A percentile compares a stretch with the other conserved stretches of the same genome.
Conservation (phyloP, 2,888 invertebrate species). For the Pristionchus maxplancki region DNA sequence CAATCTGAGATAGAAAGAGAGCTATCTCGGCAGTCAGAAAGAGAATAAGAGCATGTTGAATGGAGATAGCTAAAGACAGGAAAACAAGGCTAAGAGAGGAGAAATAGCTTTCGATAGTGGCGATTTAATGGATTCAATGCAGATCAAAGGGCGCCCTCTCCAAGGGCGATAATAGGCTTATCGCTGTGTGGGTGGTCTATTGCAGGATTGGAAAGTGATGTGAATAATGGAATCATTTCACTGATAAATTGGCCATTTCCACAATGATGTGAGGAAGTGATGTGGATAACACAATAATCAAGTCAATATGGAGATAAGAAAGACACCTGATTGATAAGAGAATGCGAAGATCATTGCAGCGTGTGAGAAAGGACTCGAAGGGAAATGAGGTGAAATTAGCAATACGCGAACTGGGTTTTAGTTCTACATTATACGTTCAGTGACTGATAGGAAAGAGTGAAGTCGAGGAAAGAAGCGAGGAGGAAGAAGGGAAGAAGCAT, state of each 20-base stretch:
- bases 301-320: not conserved
- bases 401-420: too few species aligned
- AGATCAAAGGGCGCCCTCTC: not conserved
- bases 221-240: not conserved
- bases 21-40: not conserved
- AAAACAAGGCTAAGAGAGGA: not conserved
- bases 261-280: not conserved
- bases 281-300: not conserved
- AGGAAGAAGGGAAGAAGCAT: not conserved
- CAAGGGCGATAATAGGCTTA: conserved; percentile 8
- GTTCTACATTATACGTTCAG: too few species aligned
- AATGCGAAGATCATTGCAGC: not conserved
- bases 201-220: not conserved
- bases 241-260: too few species aligned
- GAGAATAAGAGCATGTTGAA: not conserved
- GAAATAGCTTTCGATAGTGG: not conserved
- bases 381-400: too few species aligned
- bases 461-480: too few species aligned
- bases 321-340: not conserved
- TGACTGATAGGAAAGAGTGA: not conserved
- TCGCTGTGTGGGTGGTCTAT: not conserved
- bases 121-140: not conserved
- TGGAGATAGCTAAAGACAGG: not conserved
- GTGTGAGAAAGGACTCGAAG: too few species aligned
- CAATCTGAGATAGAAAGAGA: not conserved